A percentile compares a stretch with the other conserved stretches of the same genome.
Evolutionary conservation across 1,140 invertebrate species (phyloP).

Genomic region (Cydia amplana): DNA sequence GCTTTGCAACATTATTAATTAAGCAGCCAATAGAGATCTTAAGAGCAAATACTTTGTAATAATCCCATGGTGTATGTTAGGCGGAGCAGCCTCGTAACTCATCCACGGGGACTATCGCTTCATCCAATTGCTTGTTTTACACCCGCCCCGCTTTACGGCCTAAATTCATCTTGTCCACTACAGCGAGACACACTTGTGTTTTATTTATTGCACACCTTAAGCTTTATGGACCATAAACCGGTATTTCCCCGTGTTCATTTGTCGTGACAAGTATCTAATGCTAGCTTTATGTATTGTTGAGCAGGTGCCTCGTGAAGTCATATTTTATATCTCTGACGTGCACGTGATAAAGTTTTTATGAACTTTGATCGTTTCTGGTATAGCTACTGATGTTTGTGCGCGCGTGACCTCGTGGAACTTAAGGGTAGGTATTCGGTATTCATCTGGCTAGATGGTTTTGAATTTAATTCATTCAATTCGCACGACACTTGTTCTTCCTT

Average conservation of each 20-base stretch:
- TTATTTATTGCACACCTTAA: constrained; percentile 32
- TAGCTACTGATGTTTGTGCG: not conserved
- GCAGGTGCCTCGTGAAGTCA: constrained; percentile 28
- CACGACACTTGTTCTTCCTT: no score
- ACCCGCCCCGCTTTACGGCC: constrained; percentile 14
- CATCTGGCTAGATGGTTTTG: no score
- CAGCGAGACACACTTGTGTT: constrained; percentile 27
- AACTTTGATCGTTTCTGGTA: constrained; percentile 5
- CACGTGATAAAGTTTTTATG: constrained; percentile 27
- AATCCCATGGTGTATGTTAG: not conserved
- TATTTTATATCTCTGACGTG: constrained; percentile 27
- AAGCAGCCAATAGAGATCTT: not conserved
- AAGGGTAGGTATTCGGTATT: not conserved
- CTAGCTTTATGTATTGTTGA: constrained; percentile 28
- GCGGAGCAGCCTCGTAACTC: constrained; percentile 21
- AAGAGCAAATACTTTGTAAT: constrained; percentile 3
- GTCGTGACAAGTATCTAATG: constrained; percentile 29
- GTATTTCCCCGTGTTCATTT: constrained; percentile 25
- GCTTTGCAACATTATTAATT: not conserved
- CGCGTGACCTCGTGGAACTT: not conserved
- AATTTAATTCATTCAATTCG: no score
- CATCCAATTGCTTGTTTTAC: constrained; percentile 32
- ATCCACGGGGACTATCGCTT: constrained; percentile 20
- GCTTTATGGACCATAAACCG: constrained; percentile 29
- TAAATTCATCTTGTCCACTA: constrained; percentile 32